phyloP scores from a whole-genome alignment of 2,888 invertebrate genomes.

The Eilema griseolum region DNA sequence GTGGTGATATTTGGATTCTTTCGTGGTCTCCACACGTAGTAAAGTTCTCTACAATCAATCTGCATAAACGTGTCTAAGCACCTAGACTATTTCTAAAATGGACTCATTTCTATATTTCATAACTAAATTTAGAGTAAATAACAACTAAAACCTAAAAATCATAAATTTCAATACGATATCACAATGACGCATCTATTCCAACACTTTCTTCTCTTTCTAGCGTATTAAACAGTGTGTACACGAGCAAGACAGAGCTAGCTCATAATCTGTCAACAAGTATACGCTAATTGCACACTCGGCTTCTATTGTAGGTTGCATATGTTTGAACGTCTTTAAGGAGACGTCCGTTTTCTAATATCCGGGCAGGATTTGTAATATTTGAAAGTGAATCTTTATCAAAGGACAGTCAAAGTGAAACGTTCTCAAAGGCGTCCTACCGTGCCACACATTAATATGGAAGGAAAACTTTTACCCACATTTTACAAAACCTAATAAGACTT shows the following conservation, averaged over 20 bases:
- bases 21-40: too few species aligned
- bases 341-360: neutral
- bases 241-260: constrained; percentile 51
- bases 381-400: neutral
- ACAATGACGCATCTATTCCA: constrained; percentile 61
- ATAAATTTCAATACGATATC: constrained; percentile 3
- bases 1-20: too few species aligned
- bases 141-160: neutral
- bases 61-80: too few species aligned
- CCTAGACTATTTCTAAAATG: neutral
- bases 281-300: constrained; percentile 74
- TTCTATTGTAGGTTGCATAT: constrained; percentile 48
- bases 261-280: constrained; percentile 75
- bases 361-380: neutral
- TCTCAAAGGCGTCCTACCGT: too few species aligned
- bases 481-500: too few species aligned
- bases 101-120: neutral
- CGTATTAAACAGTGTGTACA: constrained; percentile 23
- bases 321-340: constrained; percentile 8
- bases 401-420: too few species aligned
- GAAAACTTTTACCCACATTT: too few species aligned
- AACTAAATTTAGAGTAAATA: neutral
- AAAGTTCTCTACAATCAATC: too few species aligned
- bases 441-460: too few species aligned
- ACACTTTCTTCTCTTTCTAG: constrained; percentile 50